Evolutionary conservation across 2,113 vertebrate genomes (phyloP), one percentile per base, ranked within the genome.

Genomic region (Pongo pygmaeus): DNA sequence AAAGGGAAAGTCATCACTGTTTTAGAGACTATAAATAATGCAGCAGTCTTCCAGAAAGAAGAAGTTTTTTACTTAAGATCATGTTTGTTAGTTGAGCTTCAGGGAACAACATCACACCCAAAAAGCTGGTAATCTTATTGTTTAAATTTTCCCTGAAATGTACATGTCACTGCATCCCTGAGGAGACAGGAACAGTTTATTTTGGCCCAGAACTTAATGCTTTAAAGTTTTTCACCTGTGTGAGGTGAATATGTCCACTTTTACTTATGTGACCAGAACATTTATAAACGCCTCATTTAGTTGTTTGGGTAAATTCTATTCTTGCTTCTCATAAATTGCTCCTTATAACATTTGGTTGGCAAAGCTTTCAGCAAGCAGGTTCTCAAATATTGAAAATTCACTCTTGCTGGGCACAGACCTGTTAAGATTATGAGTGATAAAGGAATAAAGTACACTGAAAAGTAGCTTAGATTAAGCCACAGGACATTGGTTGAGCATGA

Each of bases 11-110:
- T 43, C 50, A 67, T 85, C 32, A 14, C 48, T 64, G 59, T 57
- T 96, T 94, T 57, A 79, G 92, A 96, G 55, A 89, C 52, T 52
- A 84, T 94, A 96, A 98, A 97, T 97, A 96, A 96, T 93, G 67
- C 40, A 96, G 40, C 59, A 64, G 69, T 83, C 27, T 91, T 96
- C 72, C 38, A 85, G 75, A 78, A 95, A 92, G 80, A 96, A 96
- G 78, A 2, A 40, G 25, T 79, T 91, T 96, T 97, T 94, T 30
- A 89, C 83, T 97, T 96, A 96, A 92, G 81, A 64, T 27, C 75
- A 43, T 38, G 5, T 88, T 97, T 97, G n/a, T 59, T 94, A 17
- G 40, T 72, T 88, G 84, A 96, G 57, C 35, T 92, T 11, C n/a
- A 59, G 52, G 92, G 96, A 97, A 93, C 8, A 50, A 35, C 48